Percentiles rank a stretch among this genome's conserved stretches.
Conservation (phyloP, 64 coral and sea anemone species). For the Montipora efflorescens region DNA sequence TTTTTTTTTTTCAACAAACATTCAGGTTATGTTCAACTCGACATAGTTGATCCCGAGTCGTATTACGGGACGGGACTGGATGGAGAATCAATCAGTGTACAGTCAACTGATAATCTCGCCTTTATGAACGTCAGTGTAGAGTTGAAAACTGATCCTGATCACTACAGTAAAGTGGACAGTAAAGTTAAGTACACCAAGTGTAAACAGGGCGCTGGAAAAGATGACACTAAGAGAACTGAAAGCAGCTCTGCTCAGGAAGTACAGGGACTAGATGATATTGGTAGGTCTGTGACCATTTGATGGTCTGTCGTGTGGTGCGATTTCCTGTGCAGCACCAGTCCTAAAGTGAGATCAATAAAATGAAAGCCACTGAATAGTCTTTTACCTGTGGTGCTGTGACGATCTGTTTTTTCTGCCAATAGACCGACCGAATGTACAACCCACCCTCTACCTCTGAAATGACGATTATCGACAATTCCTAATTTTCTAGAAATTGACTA, state of each 20-base stretch:
- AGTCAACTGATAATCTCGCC: background rate
- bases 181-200: background rate
- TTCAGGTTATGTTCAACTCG: constrained; percentile 36
- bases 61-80: background rate
- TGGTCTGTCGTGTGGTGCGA: no score
- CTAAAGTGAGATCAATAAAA: no score
- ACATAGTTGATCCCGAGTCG: constrained; percentile 25
- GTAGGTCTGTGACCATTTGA: background rate
- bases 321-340: no score
- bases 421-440: no score
- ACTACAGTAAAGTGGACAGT: background rate
- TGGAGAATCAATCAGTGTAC: background rate
- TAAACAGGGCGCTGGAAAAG: background rate
- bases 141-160: background rate
- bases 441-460: no score
- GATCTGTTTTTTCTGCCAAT: no score
- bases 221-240: background rate
- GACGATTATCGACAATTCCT: no score
- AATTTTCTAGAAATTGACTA: no score
- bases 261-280: constrained; percentile 11
- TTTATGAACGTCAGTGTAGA: constrained; percentile 32
- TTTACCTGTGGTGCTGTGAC: no score
- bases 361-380: no score
- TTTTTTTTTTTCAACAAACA: background rate
- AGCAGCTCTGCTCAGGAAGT: background rate